Evolutionary conservation across 2,888 invertebrate genomes (phyloP).

Genomic region (Poecilus cupreus): DNA sequence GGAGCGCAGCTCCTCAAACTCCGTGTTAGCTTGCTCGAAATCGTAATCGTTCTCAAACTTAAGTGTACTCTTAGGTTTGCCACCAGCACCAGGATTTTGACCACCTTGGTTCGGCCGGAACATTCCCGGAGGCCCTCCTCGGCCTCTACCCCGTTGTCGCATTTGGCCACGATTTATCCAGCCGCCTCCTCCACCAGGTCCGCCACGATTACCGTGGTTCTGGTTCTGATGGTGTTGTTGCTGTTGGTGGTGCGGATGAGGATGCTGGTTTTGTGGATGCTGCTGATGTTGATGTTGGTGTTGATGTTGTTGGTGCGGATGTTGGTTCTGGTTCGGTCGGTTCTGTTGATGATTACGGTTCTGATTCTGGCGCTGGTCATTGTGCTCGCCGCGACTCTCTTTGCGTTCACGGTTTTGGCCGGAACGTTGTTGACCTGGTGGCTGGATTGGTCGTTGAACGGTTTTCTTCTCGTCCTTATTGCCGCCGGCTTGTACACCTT

Average conservation of each 20-base stretch:
- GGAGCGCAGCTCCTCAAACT: constrained; percentile 93
- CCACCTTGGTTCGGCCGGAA: constrained; percentile 54
- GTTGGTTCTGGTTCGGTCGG: constrained; percentile 64
- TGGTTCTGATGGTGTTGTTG: constrained; percentile 45
- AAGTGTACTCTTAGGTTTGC: constrained; percentile 81
- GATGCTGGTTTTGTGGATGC: constrained; percentile 37
- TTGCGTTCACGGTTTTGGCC: constrained; percentile 62
- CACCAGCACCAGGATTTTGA: constrained; percentile 61
- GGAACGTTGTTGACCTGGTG: constrained; percentile 66
- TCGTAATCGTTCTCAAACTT: constrained; percentile 98
- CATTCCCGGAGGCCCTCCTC: constrained; percentile 60
- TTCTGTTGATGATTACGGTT: constrained; percentile 70
- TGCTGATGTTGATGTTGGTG: constrained; percentile 49
- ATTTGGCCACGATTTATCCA: constrained; percentile 65
- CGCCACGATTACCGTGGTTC: constrained; percentile 53
- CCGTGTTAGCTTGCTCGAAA: constrained; percentile 98
- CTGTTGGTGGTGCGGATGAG: constrained; percentile 36
- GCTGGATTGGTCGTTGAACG: constrained; percentile 69
- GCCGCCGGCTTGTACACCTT: constrained; percentile 83
- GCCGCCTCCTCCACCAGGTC: constrained; percentile 63
- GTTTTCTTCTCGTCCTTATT: constrained; percentile 70
- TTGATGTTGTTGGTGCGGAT: constrained; percentile 63
- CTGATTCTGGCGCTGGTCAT: constrained; percentile 67
- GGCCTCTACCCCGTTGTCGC: constrained; percentile 64
- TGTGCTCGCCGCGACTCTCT: constrained; percentile 66